Percentiles rank a stretch among this genome's conserved stretches.
Conservation (phyloP, 2,797 vertebrate genomes). For the Labroides dimidiatus region DNA sequence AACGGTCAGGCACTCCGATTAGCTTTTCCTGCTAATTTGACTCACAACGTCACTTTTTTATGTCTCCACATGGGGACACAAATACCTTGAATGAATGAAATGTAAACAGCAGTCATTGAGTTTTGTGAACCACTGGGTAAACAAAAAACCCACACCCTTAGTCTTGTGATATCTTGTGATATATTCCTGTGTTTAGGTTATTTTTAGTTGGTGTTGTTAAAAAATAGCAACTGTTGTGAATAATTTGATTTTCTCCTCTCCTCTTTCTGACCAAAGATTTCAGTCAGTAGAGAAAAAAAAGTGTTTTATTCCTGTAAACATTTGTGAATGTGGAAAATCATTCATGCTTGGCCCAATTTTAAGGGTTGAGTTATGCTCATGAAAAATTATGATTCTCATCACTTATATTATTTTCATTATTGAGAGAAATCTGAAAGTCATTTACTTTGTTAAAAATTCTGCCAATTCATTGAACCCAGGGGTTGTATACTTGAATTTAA, state of each 20-base stretch:
- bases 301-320: no score
- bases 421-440: not conserved
- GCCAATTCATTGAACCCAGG: constrained; percentile 35
- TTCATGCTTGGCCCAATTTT: no score
- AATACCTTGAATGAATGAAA: no score
- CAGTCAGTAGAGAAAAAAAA: not conserved
- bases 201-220: not conserved
- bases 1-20: no score
- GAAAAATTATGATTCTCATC: no score
- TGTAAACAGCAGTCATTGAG: no score
- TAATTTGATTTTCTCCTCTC: not conserved
- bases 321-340: not conserved
- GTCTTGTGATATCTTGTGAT: not conserved
- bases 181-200: not conserved
- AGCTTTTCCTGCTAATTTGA: no score
- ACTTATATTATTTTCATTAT: not conserved
- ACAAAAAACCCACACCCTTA: no score
- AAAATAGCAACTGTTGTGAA: no score
- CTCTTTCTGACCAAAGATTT: not conserved
- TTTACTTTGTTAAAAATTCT: constrained; percentile 39
- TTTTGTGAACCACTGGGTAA: no score
- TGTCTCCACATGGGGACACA: no score
- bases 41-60: no score
- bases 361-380: not conserved
- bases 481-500: constrained; percentile 11